Conservation (phyloP, 2,888 invertebrate genomes). For the Bombyx huttoni region DNA sequence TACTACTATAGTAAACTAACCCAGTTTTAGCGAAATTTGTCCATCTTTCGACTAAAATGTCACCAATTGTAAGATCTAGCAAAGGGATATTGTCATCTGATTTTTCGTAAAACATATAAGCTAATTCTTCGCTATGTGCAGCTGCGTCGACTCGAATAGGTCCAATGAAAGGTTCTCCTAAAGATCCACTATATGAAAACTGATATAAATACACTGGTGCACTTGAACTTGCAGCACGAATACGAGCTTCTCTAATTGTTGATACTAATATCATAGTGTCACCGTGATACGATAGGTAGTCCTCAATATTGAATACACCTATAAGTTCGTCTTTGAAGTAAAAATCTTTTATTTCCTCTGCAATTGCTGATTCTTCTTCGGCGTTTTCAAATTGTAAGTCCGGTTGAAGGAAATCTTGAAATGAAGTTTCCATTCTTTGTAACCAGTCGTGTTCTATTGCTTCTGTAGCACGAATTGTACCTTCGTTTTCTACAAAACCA, state of each 20-base stretch:
- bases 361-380: conserved; percentile 19
- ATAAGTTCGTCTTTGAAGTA: conserved; percentile 34
- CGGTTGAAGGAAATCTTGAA: conserved; percentile 43
- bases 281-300: conserved; percentile 44
- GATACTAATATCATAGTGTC: conserved; percentile 55
- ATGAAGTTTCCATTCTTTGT: conserved; percentile 38
- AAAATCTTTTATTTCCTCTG: conserved; percentile 27
- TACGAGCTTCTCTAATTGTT: conserved; percentile 37
- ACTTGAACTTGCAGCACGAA: conserved; percentile 23
- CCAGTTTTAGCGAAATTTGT: conserved; percentile 52
- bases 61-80: conserved; percentile 30
- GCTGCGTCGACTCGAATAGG: conserved; percentile 32
- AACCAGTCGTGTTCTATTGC: conserved; percentile 39
- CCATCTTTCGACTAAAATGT: conserved; percentile 51
- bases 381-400: conserved; percentile 36
- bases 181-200: conserved; percentile 48
- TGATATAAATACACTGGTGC: conserved; percentile 43
- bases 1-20: conserved; percentile 20
- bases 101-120: conserved; percentile 36
- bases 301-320: conserved; percentile 15
- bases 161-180: conserved; percentile 35
- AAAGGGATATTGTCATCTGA: conserved; percentile 9
- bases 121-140: conserved; percentile 51
- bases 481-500: conserved; percentile 55
- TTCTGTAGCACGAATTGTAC: conserved; percentile 44